phyloP scores from a whole-genome alignment of 2,113 vertebrate species.

The Corythaixoides concolor region DNA sequence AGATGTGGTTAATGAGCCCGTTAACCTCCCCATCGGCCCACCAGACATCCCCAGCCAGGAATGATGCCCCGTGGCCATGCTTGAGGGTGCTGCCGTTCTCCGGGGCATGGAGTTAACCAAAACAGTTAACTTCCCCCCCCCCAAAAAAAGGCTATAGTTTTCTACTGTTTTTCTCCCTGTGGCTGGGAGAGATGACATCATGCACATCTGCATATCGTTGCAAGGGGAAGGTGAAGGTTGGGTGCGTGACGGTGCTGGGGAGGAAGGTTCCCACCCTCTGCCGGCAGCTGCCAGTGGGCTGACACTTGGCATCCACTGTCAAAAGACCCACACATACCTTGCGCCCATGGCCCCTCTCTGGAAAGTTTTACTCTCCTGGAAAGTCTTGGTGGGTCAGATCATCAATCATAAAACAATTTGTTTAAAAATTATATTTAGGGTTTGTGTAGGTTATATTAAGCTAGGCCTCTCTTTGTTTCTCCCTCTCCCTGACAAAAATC shows the following conservation, averaged over 20 bases:
- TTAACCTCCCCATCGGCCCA: neutral
- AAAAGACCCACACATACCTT: fast-evolving
- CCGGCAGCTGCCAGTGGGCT: fast-evolving
- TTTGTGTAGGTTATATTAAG: neutral
- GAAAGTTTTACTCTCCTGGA: neutral
- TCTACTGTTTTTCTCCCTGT: neutral
- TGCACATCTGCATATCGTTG: neutral
- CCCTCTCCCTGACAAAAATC: neutral
- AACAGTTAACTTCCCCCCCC: fast-evolving
- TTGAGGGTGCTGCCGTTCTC: fast-evolving
- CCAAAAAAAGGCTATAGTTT: neutral
- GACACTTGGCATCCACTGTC: neutral
- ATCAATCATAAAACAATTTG: neutral
- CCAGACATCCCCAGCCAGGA: fast-evolving
- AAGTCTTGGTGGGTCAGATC: neutral
- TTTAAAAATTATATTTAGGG: neutral
- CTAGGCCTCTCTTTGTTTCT: neutral
- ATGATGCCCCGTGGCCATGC: fast-evolving
- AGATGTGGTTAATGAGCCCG: neutral
- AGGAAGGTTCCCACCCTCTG: neutral
- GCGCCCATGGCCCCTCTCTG: fast-evolving
- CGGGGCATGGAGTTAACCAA: neutral
- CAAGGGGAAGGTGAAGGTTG: neutral
- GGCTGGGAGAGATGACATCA: neutral
- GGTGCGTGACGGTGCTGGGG: fast-evolving